Conservation (phyloP, 2,113 vertebrate genomes). For the Hippocampus mohnikei region DNA sequence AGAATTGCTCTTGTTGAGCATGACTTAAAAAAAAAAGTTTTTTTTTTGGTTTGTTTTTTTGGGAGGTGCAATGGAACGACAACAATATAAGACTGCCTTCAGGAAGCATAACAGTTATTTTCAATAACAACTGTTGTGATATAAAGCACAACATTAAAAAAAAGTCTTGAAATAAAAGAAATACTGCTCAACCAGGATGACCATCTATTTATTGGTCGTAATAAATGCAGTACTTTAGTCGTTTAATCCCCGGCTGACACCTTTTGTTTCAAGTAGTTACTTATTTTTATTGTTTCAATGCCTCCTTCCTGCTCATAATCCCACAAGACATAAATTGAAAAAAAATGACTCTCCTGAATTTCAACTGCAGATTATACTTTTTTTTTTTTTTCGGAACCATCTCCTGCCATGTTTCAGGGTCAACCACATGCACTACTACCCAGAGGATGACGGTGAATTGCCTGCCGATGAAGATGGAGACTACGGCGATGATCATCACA, state of each 20-base stretch:
- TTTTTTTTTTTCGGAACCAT: background rate
- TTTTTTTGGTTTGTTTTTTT: no score
- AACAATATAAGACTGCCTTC: no score
- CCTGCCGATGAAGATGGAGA: constrained; percentile 55
- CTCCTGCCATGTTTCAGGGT: constrained; percentile 37
- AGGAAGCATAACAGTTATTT: no score
- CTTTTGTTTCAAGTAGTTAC: background rate
- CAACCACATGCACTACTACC: constrained; percentile 59
- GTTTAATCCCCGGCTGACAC: background rate
- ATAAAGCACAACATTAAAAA: no score
- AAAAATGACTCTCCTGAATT: background rate
- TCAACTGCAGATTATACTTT: background rate
- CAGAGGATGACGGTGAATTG: constrained; percentile 36
- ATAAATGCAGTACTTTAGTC: background rate
- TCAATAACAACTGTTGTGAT: no score
- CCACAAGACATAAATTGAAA: background rate
- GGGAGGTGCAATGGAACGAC: no score
- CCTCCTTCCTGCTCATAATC: background rate
- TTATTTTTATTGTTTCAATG: background rate
- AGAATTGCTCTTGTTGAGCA: no score
- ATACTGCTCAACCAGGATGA: no score
- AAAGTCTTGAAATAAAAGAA: no score
- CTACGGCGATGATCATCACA: constrained; percentile 47
- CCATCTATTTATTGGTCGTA: no score
- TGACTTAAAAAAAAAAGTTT: no score